Conservation (phyloP, 2,797 vertebrate genomes). For the Dendrocincla fuliginosa region DNA sequence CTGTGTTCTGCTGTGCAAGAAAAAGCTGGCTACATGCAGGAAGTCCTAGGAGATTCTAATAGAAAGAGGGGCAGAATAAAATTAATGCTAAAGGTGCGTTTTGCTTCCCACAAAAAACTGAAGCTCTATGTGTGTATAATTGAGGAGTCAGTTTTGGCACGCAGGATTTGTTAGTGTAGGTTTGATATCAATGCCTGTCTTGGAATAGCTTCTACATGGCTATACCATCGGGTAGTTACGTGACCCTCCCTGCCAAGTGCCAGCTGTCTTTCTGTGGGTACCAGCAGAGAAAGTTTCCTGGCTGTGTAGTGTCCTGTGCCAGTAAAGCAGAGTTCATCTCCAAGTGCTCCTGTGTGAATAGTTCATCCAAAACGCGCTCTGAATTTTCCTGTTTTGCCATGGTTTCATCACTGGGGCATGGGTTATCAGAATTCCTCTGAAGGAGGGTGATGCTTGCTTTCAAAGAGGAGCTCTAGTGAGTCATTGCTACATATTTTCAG, state of each 20-base stretch:
- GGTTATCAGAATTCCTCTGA: not conserved
- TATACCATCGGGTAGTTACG: not conserved
- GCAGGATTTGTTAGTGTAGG: not conserved
- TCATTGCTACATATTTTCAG: not conserved
- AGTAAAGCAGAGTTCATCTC: not conserved
- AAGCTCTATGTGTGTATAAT: not conserved
- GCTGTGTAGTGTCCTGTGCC: not conserved
- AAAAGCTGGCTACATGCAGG: not conserved
- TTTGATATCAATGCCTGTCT: not conserved
- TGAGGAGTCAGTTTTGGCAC: not conserved
- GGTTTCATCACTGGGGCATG: not conserved
- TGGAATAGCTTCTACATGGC: not conserved
- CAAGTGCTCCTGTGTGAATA: not conserved
- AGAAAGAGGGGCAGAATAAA: not conserved
- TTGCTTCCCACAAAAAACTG: not conserved
- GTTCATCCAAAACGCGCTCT: not conserved
- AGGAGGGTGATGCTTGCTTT: not conserved
- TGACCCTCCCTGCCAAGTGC: not conserved
- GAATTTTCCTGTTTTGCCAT: not conserved
- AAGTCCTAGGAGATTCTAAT: not conserved
- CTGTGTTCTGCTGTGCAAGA: not conserved
- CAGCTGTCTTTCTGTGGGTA: not conserved
- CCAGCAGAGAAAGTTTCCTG: not conserved
- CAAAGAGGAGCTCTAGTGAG: not conserved
- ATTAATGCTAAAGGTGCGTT: not conserved